phyloP scores from a whole-genome alignment of 2,888 invertebrate species.

The Agrotis clavis region DNA sequence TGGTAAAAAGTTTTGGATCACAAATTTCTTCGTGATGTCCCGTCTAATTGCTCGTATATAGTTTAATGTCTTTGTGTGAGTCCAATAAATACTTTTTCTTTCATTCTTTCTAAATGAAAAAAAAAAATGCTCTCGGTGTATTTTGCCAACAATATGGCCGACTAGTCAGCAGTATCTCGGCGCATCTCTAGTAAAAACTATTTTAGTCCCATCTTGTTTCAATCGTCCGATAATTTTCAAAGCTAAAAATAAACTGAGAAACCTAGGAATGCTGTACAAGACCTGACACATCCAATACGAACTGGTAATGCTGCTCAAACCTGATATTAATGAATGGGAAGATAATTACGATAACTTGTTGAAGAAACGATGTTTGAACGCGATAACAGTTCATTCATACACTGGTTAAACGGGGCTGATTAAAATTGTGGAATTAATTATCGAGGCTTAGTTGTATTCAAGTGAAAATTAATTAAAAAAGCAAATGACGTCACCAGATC shows the following conservation, averaged over 20 bases:
- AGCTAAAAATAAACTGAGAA: conserved; percentile 50
- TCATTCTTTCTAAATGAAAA: too few relatives aligned
- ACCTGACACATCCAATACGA: conserved; percentile 27
- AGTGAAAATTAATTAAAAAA: neutral
- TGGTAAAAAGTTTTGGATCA: too few relatives aligned
- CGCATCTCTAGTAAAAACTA: conserved; percentile 16
- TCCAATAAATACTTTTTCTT: too few relatives aligned
- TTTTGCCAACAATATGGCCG: too few relatives aligned
- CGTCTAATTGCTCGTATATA: too few relatives aligned
- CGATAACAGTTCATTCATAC: conserved; percentile 21
- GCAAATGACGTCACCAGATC: too few relatives aligned
- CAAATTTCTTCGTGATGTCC: too few relatives aligned
- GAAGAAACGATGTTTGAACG: neutral
- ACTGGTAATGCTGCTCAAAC: conserved; percentile 28
- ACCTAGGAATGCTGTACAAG: conserved; percentile 43
- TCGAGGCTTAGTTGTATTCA: conserved; percentile 15
- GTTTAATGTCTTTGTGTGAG: too few relatives aligned
- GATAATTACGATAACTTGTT: conserved; percentile 10
- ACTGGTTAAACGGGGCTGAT: neutral
- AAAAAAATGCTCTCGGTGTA: too few relatives aligned
- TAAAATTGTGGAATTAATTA: conserved; percentile 9
- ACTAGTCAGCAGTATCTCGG: too few relatives aligned
- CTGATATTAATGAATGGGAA: conserved; percentile 42
- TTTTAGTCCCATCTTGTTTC: conserved; percentile 49
- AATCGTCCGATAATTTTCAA: conserved; percentile 40